Conservation (phyloP, 2,888 invertebrate species). For the Sylvicola fuscatus region DNA sequence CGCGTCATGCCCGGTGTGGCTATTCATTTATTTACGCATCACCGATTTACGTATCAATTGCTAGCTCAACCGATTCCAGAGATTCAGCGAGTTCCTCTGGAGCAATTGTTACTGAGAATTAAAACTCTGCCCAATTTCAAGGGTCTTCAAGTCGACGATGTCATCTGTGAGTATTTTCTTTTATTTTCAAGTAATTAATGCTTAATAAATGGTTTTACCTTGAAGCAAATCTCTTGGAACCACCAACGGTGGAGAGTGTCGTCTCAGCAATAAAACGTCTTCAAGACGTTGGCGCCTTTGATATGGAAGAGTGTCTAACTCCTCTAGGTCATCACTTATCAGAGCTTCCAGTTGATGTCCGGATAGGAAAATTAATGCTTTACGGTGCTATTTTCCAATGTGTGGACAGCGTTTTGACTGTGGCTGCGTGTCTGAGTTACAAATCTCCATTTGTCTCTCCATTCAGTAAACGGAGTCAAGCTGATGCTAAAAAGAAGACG, state of each 20-base stretch:
- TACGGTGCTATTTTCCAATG: conserved; percentile 83
- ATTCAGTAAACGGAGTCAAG: conserved; percentile 46
- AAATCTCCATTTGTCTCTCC: conserved; percentile 61
- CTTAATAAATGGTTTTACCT: conserved; percentile 4
- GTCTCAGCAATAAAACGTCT: conserved; percentile 46
- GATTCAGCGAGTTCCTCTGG: conserved; percentile 73
- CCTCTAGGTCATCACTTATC: conserved; percentile 75
- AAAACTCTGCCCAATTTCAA: conserved; percentile 35
- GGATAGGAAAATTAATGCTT: conserved; percentile 81
- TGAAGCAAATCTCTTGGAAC: conserved; percentile 47
- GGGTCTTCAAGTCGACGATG: conserved; percentile 15
- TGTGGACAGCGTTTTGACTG: conserved; percentile 77
- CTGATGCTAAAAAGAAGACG: conserved; percentile 48
- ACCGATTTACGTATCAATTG: conserved; percentile 42
- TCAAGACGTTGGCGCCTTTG: conserved; percentile 62
- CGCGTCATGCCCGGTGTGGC: conserved; percentile 76
- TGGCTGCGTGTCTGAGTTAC: conserved; percentile 65
- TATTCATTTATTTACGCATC: conserved; percentile 59
- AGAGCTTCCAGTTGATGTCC: conserved; percentile 72
- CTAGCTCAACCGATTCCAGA: conserved; percentile 66
- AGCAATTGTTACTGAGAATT: conserved; percentile 55
- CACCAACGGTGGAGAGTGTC: conserved; percentile 45
- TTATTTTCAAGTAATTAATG: too few relatives aligned
- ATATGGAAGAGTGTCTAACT: conserved; percentile 50
- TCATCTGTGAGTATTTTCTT: conserved; percentile 12